phyloP scores from a whole-genome alignment of 2,113 vertebrate genomes.

The Sylvicapra grimmia region DNA sequence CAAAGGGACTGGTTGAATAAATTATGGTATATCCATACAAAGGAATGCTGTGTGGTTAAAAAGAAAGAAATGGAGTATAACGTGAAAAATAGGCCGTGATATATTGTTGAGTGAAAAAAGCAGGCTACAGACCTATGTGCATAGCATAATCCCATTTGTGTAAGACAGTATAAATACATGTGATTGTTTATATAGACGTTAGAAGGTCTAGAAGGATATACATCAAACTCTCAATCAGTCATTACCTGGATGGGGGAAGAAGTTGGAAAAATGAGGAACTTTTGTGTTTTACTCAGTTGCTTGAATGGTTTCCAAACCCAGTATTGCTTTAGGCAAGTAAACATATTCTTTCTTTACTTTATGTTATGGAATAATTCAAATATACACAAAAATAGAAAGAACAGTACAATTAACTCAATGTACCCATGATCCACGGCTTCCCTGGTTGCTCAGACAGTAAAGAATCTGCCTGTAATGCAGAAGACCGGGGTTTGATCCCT shows the following conservation, averaged over 20 bases:
- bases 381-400: background rate
- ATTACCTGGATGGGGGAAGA: background rate
- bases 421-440: background rate
- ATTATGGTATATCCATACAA: background rate
- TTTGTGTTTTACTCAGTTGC: background rate
- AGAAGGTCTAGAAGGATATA: background rate
- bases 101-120: background rate
- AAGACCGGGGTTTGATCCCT: background rate
- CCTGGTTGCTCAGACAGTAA: background rate
- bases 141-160: background rate
- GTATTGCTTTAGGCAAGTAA: slow-evolving; percentile 6
- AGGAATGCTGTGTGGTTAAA: background rate
- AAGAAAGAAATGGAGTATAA: background rate
- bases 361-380: slow-evolving; percentile 17
- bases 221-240: background rate
- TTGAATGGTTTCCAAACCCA: background rate
- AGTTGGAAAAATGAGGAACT: background rate
- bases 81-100: background rate
- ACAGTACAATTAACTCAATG: background rate
- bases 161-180: background rate
- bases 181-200: background rate
- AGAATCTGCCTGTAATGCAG: background rate
- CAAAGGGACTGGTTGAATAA: background rate
- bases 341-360: background rate
- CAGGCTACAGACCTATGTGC: background rate